These are phyloP conservation scores for Hybos culiciformis DNA, from an alignment of 2,888 invertebrate genomes.

Conservation along the genomic window DNA sequence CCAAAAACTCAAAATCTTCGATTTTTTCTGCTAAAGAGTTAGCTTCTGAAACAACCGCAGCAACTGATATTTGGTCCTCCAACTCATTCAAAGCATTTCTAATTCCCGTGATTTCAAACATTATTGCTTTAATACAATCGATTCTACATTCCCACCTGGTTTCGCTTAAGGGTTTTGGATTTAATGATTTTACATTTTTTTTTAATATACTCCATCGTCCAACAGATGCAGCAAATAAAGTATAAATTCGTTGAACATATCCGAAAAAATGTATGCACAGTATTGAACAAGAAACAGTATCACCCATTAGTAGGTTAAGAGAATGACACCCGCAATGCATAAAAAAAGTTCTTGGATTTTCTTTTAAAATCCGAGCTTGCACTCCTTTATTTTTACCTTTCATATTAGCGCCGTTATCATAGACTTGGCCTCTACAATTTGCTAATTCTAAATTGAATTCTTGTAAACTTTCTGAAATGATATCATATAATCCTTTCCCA, in stretches of 20 bases:
- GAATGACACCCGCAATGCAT: background rate
- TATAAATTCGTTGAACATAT: background rate
- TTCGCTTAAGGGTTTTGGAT: background rate
- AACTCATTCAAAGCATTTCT: background rate
- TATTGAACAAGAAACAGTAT: background rate
- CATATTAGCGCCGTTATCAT: background rate
- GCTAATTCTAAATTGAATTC: background rate
- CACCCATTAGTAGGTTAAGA: background rate
- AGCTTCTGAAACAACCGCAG: background rate
- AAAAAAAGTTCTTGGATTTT: background rate
- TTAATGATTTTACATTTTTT: background rate
- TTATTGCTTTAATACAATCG: background rate
- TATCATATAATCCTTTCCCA: conserved; percentile 2
- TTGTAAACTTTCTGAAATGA: background rate
- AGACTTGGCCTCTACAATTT: background rate
- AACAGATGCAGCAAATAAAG: conserved; percentile 1
- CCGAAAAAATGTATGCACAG: background rate
- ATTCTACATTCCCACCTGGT: background rate
- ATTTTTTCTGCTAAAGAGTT: background rate
- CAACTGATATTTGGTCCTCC: background rate
- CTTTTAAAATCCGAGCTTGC: background rate
- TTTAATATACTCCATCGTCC: background rate
- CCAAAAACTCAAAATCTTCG: background rate
- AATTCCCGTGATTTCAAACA: background rate
- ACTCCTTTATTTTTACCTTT: conserved; percentile 1